Base-by-base conservation (phyloP, 1,140 invertebrate species). In the Drosophila pseudoobscura region DNA sequence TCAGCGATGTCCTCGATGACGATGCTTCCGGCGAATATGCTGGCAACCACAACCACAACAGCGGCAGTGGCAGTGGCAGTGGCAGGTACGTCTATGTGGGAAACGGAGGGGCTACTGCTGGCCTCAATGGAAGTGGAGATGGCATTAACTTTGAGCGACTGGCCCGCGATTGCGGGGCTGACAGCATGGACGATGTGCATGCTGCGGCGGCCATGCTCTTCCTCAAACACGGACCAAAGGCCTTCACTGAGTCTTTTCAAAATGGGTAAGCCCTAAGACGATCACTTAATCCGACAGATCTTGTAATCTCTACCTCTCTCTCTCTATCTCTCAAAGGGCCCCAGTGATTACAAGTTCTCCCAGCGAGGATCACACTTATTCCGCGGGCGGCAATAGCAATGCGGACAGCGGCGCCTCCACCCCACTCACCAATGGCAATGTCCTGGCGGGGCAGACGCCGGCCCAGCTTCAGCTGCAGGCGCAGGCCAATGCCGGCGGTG, bases 131-230 rank as follows among this genome's bases (percentile, higher is more conserved):
- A 39, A 15, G 31, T 46, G 22, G 59, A 3, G 77, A 79, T 55
- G 69, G 62, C 55, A 83, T 78, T 29, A 91, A 78, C n/a, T 90
- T 82, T 43, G 90, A 91, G 54, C 73, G 78, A 8, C 54, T 91
- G 72, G 89, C 84, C 3, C 74, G 90, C 26, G 90, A 91, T 43
- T 87, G 87, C 20, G 90, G 90, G 15, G 83, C 91, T 3, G 94
- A 94, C 46, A 93, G 93, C 43, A 93, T 94, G 44, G 94, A 94
- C 59, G 95, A 95, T 85, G 95, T 96, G 1, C 96, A 97, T 92
- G 96, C 96, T 7, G 96, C 96, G 3, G 95, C 95, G 8, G 96
- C 96, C 0, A 96, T 97, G 94, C 93, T 97, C 45, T 95, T 95
- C 46, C 93, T 97, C 52, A 96, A 96, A 91, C 95, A 96, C 91